Conservation (phyloP, 1,140 invertebrate genomes). For the Heliothis subflexa region DNA sequence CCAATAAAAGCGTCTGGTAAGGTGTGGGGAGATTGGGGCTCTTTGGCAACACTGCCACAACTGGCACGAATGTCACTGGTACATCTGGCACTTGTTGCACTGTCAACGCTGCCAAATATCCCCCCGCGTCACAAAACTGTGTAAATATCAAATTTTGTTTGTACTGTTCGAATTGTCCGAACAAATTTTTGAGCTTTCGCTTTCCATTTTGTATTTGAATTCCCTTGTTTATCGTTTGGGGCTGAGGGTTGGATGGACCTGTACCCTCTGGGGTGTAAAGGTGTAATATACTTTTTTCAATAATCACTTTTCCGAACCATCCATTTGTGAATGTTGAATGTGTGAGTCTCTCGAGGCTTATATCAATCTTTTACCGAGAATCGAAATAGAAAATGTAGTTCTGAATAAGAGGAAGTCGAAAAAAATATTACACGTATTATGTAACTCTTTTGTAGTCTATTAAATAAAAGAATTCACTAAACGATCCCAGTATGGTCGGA, state of each 20-base stretch:
- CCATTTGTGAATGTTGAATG: slow-evolving; percentile 36
- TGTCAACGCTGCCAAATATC: slow-evolving; percentile 45
- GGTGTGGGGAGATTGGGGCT: slow-evolving; percentile 40
- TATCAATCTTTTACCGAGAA: slow-evolving; percentile 1
- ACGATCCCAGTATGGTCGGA: no score
- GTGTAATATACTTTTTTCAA: slow-evolving; percentile 36
- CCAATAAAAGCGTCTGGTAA: slow-evolving; percentile 62
- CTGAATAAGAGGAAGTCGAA: neutral
- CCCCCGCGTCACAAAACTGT: neutral
- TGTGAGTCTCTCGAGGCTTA: slow-evolving; percentile 1
- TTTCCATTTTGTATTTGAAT: slow-evolving; percentile 21
- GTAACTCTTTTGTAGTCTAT: no score
- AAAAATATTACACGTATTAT: neutral
- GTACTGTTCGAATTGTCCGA: neutral
- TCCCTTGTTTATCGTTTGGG: slow-evolving; percentile 15
- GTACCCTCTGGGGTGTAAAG: neutral
- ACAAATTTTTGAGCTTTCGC: neutral
- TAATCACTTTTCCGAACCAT: slow-evolving; percentile 35
- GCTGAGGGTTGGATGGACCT: neutral
- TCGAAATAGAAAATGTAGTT: neutral
- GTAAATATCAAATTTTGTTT: slow-evolving; percentile 16
- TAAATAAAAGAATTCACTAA: neutral
- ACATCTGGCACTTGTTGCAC: slow-evolving; percentile 57
- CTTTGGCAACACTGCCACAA: slow-evolving; percentile 47
- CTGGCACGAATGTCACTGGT: slow-evolving; percentile 49